Base-by-base conservation (phyloP, 2,888 invertebrate genomes). In the Crioceris asparagi region DNA sequence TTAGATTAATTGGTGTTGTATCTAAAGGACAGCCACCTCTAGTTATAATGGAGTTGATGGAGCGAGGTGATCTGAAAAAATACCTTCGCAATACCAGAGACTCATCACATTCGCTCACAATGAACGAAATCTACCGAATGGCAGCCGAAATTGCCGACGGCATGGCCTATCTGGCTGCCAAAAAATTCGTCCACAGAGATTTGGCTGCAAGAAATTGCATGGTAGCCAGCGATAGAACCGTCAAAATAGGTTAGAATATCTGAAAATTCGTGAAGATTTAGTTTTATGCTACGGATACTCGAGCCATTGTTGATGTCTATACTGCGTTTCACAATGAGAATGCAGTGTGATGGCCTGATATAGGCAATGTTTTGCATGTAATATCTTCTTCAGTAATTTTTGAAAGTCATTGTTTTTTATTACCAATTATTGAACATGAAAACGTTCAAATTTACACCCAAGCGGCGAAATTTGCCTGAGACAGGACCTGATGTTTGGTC, bases 1-100 rank as follows among this genome's bases (percentile, higher is more conserved):
- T 5, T 15, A 27, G 27, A 12, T 44, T 59, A n/a, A 44, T 53
- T 29, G 85, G 84, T 1, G 82, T 85, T 1, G 80, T 84, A 2
- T 80, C 81, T 1, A 68, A 70, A 42, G 74, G 74, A 3, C 71
- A 71, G 39, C 80, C 82, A 1, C 76, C 79, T 0, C 68, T 75
- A 38, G 83, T 85, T 1, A 67, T 85, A 7, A 86, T 85, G 84
- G 85, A 86, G 51, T 61, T 85, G 14, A 86, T 85, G 85, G 71
- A 70, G 7, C 67, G 73, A 29, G 83, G 82, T 1, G 82, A 83
- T 55, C 62, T 84, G 30, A 81, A 80, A 57, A 69, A 71, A 15
- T 82, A 74, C 53, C 61, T 83, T 34, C 61, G 78, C 5, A 61
- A 62, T 34, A 69, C 72, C 38, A 64, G 80, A n/a, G 68, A 70